A percentile compares a stretch with the other conserved stretches of the same genome.
phyloP scores from a whole-genome alignment of 1,140 invertebrate species.

The Araneus ventricosus region DNA sequence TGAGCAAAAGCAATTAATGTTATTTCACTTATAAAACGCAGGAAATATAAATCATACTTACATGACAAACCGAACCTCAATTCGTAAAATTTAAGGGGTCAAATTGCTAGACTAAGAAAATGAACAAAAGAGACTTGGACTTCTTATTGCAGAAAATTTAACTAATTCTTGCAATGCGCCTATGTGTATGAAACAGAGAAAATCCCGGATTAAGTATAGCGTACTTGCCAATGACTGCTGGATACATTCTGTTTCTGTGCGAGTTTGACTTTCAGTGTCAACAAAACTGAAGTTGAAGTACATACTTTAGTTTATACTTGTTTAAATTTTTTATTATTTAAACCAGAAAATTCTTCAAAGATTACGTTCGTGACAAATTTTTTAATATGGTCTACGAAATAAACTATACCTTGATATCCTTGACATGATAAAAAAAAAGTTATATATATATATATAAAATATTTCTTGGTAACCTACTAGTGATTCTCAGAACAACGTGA shows the following conservation, averaged over 20 bases:
- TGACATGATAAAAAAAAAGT: background rate
- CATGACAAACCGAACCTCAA: no score
- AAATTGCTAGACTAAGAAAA: no score
- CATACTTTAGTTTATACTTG: background rate
- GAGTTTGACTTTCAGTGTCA: slow-evolving; percentile 8
- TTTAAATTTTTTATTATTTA: no score
- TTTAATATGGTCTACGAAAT: background rate
- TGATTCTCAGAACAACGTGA: background rate
- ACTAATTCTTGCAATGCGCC: background rate
- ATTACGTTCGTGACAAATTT: background rate
- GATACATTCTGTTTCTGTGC: background rate
- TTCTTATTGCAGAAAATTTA: background rate
- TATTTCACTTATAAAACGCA: no score
- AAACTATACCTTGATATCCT: background rate
- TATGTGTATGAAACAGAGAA: background rate
- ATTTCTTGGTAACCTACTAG: background rate
- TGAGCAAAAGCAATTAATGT: no score
- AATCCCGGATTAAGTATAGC: background rate
- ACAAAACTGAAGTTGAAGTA: background rate
- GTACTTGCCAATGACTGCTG: background rate
- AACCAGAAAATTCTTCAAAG: background rate
- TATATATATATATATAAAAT: background rate
- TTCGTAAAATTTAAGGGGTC: no score
- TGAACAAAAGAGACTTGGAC: no score
- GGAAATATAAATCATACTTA: no score